Conservation (phyloP, 2,888 invertebrate genomes). For the Drosophila nr. fundita region DNA sequence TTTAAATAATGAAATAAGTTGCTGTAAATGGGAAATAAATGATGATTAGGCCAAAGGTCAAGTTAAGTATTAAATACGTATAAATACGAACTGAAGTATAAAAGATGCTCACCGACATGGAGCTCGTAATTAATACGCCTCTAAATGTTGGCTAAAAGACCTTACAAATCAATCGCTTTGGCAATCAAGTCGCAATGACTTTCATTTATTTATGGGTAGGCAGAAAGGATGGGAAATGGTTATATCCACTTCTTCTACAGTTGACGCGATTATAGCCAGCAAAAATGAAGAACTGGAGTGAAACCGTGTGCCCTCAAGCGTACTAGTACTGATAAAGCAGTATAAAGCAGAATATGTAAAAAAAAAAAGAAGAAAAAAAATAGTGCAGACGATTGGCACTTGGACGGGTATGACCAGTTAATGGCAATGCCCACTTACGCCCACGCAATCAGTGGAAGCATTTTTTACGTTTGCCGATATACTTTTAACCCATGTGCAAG, state of each 20-base stretch:
- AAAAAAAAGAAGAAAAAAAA: constrained; percentile 6
- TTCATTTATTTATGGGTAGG: constrained; percentile 19
- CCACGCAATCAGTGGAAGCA: constrained; percentile 68
- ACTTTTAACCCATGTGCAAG: constrained; percentile 27
- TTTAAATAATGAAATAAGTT: background rate
- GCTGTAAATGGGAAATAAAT: background rate
- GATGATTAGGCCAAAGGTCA: background rate
- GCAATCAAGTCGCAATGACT: constrained; percentile 32
- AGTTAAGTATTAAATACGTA: background rate
- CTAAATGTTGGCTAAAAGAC: constrained; percentile 6
- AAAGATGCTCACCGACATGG: background rate
- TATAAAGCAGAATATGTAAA: constrained; percentile 3
- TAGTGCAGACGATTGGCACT: constrained; percentile 39
- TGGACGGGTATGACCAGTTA: constrained; percentile 66
- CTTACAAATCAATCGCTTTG: constrained; percentile 28
- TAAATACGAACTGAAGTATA: background rate
- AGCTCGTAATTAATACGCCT: background rate
- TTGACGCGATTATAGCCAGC: constrained; percentile 71
- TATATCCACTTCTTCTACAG: constrained; percentile 65
- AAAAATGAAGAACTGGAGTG: constrained; percentile 11
- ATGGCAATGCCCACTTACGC: constrained; percentile 69
- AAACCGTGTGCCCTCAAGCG: constrained; percentile 44
- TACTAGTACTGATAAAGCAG: constrained; percentile 43
- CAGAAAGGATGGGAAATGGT: constrained; percentile 17
- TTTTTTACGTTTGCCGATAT: constrained; percentile 46